Evolutionary conservation across 2,797 vertebrate species (phyloP).

Genomic region (Anguilla pacifica): DNA sequence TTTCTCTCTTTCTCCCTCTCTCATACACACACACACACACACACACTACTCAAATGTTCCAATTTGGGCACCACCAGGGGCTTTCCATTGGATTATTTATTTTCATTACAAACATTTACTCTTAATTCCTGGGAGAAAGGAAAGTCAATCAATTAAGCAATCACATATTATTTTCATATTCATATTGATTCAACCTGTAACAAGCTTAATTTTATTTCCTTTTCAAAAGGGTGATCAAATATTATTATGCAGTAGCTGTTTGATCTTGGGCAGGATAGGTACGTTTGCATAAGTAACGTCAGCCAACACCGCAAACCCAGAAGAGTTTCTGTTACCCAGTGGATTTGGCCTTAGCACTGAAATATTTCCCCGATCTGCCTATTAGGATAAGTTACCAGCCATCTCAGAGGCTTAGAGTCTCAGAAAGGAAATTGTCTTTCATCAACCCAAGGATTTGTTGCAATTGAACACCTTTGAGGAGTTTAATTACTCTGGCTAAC

Average conservation of each 20-base stretch:
- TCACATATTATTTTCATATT: not conserved
- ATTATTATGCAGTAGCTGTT: not conserved
- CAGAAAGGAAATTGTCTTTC: not conserved
- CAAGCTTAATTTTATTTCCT: not conserved
- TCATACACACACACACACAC: slow-evolving; percentile 25
- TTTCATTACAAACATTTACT: not conserved
- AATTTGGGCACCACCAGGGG: not conserved
- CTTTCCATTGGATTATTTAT: not conserved
- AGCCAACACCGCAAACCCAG: not conserved
- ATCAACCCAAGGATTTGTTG: not conserved
- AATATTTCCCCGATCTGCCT: not conserved
- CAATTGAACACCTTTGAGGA: not conserved
- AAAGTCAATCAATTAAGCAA: not conserved
- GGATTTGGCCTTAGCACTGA: not conserved
- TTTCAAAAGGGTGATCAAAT: not conserved
- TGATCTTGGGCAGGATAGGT: not conserved
- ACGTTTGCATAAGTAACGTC: not conserved
- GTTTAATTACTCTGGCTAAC: not conserved
- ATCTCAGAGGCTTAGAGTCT: not conserved
- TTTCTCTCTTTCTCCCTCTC: no score
- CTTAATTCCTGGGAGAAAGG: not conserved
- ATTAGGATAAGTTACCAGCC: not conserved
- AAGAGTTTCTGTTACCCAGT: not conserved
- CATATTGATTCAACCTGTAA: not conserved
- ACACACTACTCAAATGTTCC: slow-evolving; percentile 14